phyloP scores from a whole-genome alignment of 2,797 vertebrate species.

The Betta splendens region DNA sequence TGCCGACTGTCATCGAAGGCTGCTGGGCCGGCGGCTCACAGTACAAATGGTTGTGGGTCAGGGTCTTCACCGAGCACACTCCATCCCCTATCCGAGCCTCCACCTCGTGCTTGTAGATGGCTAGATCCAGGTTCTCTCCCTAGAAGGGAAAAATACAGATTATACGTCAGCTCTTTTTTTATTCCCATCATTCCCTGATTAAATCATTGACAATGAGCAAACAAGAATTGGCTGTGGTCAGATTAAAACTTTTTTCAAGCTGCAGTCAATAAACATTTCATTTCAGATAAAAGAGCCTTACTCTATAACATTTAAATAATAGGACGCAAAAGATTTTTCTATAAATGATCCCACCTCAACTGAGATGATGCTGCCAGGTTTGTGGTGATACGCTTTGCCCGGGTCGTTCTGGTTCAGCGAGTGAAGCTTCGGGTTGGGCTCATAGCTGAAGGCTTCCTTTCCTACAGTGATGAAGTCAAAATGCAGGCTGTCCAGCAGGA shows the following conservation, averaged over 20 bases:
- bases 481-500: slow-evolving; percentile 91
- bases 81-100: slow-evolving; percentile 92
- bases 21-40: slow-evolving; percentile 91
- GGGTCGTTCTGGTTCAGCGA: slow-evolving; percentile 87
- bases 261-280: too few relatives aligned
- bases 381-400: slow-evolving; percentile 90
- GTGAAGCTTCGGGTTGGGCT: slow-evolving; percentile 87
- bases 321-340: too few relatives aligned
- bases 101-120: slow-evolving; percentile 94
- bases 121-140: slow-evolving; percentile 94
- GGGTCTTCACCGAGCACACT: slow-evolving; percentile 90
- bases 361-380: slow-evolving; percentile 94
- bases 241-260: too few relatives aligned
- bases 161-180: too few relatives aligned
- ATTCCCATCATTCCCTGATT: too few relatives aligned
- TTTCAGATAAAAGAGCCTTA: too few relatives aligned
- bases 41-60: slow-evolving; percentile 93
- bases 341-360: slow-evolving; percentile 89
- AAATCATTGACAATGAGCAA: too few relatives aligned
- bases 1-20: slow-evolving; percentile 77
- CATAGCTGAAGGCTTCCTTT: slow-evolving; percentile 87
- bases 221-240: too few relatives aligned
- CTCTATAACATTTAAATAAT: too few relatives aligned
- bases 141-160: slow-evolving; percentile 47
- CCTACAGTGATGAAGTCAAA: slow-evolving; percentile 88